A percentile compares a stretch with the other conserved stretches of the same genome.
These are phyloP conservation scores for Galagoides demidoff DNA, from an alignment of 2,797 vertebrate genomes.

Conservation along the genomic window DNA sequence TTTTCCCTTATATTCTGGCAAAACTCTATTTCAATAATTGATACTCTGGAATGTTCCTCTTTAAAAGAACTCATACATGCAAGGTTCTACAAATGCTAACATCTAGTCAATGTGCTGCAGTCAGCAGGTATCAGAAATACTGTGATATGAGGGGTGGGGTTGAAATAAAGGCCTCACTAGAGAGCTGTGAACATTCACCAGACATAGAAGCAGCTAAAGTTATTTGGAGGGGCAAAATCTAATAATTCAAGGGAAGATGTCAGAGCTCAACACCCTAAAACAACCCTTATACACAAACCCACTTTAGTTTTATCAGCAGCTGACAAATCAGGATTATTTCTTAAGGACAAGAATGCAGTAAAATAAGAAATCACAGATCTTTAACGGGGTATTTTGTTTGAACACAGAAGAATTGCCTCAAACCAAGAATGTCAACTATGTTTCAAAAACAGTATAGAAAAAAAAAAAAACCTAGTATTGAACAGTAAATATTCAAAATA, in stretches of 20 bases:
- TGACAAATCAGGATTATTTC: neutral
- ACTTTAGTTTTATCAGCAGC: neutral
- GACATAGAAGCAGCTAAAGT: neutral
- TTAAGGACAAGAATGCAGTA: neutral
- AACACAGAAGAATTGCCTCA: neutral
- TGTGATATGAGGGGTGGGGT: neutral
- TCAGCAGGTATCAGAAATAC: neutral
- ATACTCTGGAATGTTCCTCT: neutral
- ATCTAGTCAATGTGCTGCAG: neutral
- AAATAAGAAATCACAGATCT: slow-evolving; percentile 7
- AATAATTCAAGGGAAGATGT: neutral
- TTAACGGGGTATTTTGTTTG: neutral
- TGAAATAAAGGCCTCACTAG: neutral
- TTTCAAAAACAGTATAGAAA: neutral
- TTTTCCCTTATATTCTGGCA: neutral
- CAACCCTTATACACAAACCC: neutral
- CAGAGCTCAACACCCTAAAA: neutral
- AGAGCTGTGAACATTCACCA: neutral
- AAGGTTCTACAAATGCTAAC: neutral
- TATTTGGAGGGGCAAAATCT: neutral
- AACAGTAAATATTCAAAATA: too few relatives aligned
- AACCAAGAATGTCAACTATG: neutral
- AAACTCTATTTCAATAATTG: neutral
- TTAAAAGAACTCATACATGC: slow-evolving; percentile 1
- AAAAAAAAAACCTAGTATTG: neutral